Base-by-base conservation (phyloP, 1,140 invertebrate species). In the Trichonephila inaurata region DNA sequence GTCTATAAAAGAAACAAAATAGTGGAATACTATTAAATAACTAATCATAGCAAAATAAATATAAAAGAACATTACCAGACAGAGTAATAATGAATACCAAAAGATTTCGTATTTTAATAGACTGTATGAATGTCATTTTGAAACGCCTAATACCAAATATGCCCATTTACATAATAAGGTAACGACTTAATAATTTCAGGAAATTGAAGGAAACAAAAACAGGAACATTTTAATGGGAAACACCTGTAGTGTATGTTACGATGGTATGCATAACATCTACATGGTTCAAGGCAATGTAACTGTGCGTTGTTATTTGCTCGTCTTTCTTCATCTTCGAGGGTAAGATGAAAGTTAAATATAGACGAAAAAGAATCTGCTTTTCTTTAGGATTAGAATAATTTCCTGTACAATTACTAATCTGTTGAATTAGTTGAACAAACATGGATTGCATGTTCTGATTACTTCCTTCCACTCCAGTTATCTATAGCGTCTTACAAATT, bases 371-470 rank as follows among this genome's bases (percentile, higher is more conserved):
- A 72, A 72, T 72, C 69, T 12, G 69, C 12, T 28, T 72, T 72
- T 72, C 24, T 28, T 28, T 28, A 24, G 69, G 14, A 77, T 77
- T 16, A 28, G 69, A 77, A 33, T 33, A 77, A 77, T 77, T 77
- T 28, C 69, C 28, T 77, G 12, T 28, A 33, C 28, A 16, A 33
- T 77, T 66, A 66, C 8, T 66, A 66, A 66, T 66, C 64, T 66
- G 21, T 66, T 66, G 64, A 77, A 77, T 77, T 33, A 77, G 69
- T 33, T 77, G 69, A 77, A 77, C 28, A 77, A 77, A 77, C 69
- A 77, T 33, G 28, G 28, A 40, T 33, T 77, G 69, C 7, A 24
- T 28, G 28, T 77, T 77, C 69, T 24, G 69, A 77, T 77, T 24
- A 77, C 24, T 77, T 77, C 16, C 69, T 33, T 66, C 19, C 64